A percentile compares a stretch with the other conserved stretches of the same genome.
Conservation (phyloP, 2,888 invertebrate species). For the Hypselothyrea guttata region DNA sequence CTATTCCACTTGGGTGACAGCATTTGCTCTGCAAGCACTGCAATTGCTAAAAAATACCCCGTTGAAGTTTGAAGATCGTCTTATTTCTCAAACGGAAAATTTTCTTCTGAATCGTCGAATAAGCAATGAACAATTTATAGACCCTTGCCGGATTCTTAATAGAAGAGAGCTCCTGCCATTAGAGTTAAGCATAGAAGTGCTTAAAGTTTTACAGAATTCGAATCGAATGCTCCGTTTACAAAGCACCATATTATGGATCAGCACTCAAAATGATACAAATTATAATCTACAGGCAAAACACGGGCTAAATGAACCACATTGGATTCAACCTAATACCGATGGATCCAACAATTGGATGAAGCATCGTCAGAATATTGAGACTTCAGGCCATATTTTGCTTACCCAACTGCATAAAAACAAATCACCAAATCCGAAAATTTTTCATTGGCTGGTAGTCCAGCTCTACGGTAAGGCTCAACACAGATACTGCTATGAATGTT, state of each 20-base stretch:
- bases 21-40: conserved; percentile 25
- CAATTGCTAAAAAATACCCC: conserved; percentile 4
- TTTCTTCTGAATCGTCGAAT: conserved; percentile 20
- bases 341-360: conserved; percentile 14
- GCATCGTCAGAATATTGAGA: conserved; percentile 7
- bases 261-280: not conserved
- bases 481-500: conserved; percentile 24
- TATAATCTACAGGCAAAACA: conserved; percentile 20
- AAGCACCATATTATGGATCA: not conserved
- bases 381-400: not conserved
- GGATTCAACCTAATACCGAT: not conserved
- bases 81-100: not conserved
- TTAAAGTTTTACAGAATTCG: conserved; percentile 16
- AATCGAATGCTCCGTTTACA: conserved; percentile 5
- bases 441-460: conserved; percentile 15
- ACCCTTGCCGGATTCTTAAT: conserved; percentile 2
- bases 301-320: not conserved
- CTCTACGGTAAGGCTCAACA: not conserved
- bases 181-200: conserved; percentile 30
- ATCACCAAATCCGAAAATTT: not conserved
- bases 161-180: conserved; percentile 12
- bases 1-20: conserved; percentile 42
- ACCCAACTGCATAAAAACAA: not conserved
- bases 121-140: not conserved
- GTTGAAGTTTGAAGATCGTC: not conserved